Conservation (phyloP, 2,113 vertebrate genomes). For the Trogon surrucura region DNA sequence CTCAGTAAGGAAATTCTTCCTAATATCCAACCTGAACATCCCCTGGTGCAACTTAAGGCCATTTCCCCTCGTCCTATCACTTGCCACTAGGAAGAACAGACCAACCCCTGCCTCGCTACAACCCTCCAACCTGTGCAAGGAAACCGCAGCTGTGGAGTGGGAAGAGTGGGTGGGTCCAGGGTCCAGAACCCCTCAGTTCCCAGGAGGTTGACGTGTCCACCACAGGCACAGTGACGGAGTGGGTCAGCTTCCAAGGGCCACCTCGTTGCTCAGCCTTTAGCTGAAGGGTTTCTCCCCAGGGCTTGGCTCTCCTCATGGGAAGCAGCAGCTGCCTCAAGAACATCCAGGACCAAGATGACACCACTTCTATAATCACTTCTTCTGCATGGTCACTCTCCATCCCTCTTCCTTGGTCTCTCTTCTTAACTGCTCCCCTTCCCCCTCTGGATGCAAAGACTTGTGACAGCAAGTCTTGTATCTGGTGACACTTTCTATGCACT, state of each 20-base stretch:
- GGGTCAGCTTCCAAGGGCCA: neutral
- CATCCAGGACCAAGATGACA: neutral
- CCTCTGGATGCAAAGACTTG: neutral
- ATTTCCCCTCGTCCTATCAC: no score
- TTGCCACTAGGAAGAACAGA: no score
- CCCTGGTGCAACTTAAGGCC: no score
- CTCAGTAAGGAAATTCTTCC: no score
- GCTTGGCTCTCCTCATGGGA: neutral
- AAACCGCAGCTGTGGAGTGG: accelerated
- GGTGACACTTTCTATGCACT: neutral
- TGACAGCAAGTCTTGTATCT: neutral
- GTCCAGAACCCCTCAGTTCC: neutral
- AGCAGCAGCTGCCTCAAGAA: neutral
- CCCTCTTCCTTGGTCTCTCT: neutral
- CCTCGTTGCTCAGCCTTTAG: neutral
- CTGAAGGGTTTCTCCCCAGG: neutral
- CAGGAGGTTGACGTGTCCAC: accelerated
- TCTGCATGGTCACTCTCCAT: neutral
- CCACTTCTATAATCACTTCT: neutral
- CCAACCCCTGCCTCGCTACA: no score
- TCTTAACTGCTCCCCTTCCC: neutral
- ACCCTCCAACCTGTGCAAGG: neutral
- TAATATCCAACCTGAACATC: no score
- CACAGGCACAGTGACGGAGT: neutral
- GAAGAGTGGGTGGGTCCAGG: neutral